Base-by-base conservation (phyloP, 2,888 invertebrate genomes). In the Diplazon laetatorius region DNA sequence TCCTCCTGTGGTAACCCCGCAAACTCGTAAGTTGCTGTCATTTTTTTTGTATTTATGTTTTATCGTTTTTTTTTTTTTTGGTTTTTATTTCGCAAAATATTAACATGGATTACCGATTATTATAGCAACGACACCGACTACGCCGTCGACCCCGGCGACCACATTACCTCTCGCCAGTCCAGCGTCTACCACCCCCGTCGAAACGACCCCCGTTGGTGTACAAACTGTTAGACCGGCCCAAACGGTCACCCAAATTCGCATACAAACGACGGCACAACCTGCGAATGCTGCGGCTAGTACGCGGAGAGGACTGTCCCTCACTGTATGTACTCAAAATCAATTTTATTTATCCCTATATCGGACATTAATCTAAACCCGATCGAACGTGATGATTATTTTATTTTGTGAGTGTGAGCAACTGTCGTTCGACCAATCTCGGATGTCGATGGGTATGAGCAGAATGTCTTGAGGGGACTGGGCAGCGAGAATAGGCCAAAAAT, bases 231-330 rank as follows among this genome's bases (percentile, higher is more conserved):
- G 89, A 77, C 90, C 89, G 8, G 75, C 89, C 22, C 92, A 92
- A 80, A 92, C 92, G 42, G 92, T 93, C 14, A 93, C 93, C 0
- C 93, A 93, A 86, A 93, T 93, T 82, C 91, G 93, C 79, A 92
- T 93, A 83, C 93, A 93, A 76, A 87, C 89, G 6, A 87, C 87
- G 2, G 84, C 89, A 14, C 84, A 91, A 83, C 92, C 93, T 1
- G 89, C 88, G n/a, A 89, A 87, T 78, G 87, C 92, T 0, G 88
- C 91, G 5, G 89, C 92, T 0, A 93, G 92, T 82, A 92, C 94
- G 72, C 89, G 95, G 78, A 92, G 94, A 83, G 94, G 95, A 42
- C 91, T 95, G 3, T 95, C 95, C n/a, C 93, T 95, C 30, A 95
- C 95, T 91, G 95, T 95, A 88, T 89, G 88, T 85, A 60, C 25